phyloP scores from a whole-genome alignment of 2,113 vertebrate species.

The Tiliqua scincoides region DNA sequence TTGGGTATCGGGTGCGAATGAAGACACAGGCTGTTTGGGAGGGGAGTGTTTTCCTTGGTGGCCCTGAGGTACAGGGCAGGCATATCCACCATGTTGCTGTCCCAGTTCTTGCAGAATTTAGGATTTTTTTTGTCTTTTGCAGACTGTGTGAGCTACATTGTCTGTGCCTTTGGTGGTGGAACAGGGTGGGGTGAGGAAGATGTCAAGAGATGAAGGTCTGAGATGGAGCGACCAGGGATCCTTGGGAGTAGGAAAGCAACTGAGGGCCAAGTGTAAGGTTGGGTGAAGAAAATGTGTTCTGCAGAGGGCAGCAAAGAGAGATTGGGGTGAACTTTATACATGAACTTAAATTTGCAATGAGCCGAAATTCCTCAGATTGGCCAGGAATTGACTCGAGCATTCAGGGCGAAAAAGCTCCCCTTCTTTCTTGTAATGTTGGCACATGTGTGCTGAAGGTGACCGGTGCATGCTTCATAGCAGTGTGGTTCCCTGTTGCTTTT shows the following conservation, averaged over 20 bases:
- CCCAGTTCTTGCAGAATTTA: neutral
- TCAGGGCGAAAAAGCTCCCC: neutral
- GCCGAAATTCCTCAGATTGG: neutral
- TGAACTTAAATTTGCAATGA: neutral
- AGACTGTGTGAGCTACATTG: neutral
- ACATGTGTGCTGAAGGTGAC: neutral
- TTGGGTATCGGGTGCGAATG: neutral
- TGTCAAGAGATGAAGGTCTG: accelerated
- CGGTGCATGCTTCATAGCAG: neutral
- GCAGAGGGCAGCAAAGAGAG: no score
- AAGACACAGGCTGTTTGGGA: neutral
- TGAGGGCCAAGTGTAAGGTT: no score
- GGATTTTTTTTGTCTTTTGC: neutral
- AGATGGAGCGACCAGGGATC: no score
- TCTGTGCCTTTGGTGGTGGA: neutral
- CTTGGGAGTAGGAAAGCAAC: no score
- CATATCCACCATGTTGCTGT: neutral
- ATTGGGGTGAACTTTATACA: no score
- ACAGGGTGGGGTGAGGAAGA: no score
- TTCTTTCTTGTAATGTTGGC: neutral
- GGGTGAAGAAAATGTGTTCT: no score
- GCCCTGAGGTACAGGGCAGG: no score
- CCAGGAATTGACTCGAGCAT: neutral
- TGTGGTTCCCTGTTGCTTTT: no score
- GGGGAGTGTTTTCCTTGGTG: neutral